Percentiles rank a stretch among this genome's conserved stretches.
Conservation (phyloP, 2,797 vertebrate genomes). For the Lacerta viridis region DNA sequence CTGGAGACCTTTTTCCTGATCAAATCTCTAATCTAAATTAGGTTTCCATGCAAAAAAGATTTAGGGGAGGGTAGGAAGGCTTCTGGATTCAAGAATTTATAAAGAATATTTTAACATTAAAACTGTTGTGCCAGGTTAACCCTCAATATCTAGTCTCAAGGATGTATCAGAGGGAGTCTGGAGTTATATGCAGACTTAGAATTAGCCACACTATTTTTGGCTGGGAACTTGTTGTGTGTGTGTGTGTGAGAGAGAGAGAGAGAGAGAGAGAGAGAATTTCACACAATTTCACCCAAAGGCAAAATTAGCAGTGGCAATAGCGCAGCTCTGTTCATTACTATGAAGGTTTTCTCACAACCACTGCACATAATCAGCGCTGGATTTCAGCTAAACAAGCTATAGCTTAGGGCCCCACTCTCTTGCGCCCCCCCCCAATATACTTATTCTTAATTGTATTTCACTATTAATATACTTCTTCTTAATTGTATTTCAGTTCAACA, state of each 20-base stretch:
- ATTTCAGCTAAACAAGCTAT: too few relatives aligned
- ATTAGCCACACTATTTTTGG: not conserved
- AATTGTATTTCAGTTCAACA: too few relatives aligned
- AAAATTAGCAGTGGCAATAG: not conserved
- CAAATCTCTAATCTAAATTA: slow-evolving; percentile 37
- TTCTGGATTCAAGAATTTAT: slow-evolving; percentile 26
- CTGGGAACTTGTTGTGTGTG: not conserved
- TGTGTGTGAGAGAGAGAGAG: too few relatives aligned
- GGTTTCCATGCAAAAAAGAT: slow-evolving; percentile 28
- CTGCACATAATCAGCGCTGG: too few relatives aligned
- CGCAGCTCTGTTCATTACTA: not conserved
- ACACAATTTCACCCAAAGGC: too few relatives aligned
- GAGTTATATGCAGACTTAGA: not conserved
- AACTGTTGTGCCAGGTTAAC: not conserved
- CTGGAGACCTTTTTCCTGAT: slow-evolving; percentile 30
- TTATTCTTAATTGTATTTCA: too few relatives aligned
- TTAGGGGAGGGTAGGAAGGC: not conserved
- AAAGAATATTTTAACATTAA: slow-evolving; percentile 17
- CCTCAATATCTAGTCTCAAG: not conserved
- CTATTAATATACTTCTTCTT: too few relatives aligned
- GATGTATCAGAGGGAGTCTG: not conserved
- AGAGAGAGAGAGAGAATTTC: too few relatives aligned
- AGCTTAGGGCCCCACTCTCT: too few relatives aligned
- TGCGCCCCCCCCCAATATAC: too few relatives aligned
- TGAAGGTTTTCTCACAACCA: too few relatives aligned